These are phyloP conservation scores for Drosophila ohnishii DNA, from an alignment of 1,140 invertebrate genomes.

Conservation along the genomic window DNA sequence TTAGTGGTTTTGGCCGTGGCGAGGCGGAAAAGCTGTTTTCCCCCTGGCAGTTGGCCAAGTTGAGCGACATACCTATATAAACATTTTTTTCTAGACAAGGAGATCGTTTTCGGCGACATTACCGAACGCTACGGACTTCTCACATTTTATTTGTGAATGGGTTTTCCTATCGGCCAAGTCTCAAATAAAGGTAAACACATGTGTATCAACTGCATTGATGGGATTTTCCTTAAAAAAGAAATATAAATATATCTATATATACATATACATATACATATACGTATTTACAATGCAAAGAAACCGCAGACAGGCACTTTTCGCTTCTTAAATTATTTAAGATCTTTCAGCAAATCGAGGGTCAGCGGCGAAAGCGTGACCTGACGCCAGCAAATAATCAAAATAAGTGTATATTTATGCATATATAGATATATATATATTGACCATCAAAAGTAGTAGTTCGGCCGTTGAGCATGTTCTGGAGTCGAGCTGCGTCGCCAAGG, in stretches of 20 bases:
- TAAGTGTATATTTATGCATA: conserved; percentile 14
- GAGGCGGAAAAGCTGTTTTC: conserved; percentile 26
- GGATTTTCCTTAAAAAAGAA: conserved; percentile 42
- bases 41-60: conserved; percentile 12
- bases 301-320: conserved; percentile 1
- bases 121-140: conserved; percentile 53
- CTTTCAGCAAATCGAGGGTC: conserved; percentile 18
- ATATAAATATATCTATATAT: no score
- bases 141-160: conserved; percentile 5
- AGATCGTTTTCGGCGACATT: conserved; percentile 48
- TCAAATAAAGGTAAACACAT: background rate
- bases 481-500: conserved; percentile 15
- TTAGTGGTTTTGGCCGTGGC: conserved; percentile 14
- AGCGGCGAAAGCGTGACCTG: conserved; percentile 24
- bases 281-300: conserved; percentile 32
- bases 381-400: conserved; percentile 24
- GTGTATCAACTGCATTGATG: background rate
- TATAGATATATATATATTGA: conserved; percentile 17
- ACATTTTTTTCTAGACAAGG: conserved; percentile 25
- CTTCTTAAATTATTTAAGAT: conserved; percentile 1
- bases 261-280: no score
- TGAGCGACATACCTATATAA: background rate
- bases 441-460: conserved; percentile 14
- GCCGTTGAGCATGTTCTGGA: conserved; percentile 31
- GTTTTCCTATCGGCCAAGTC: conserved; percentile 1